Conservation (phyloP, 2,113 vertebrate genomes). For the Notiomystis cincta region DNA sequence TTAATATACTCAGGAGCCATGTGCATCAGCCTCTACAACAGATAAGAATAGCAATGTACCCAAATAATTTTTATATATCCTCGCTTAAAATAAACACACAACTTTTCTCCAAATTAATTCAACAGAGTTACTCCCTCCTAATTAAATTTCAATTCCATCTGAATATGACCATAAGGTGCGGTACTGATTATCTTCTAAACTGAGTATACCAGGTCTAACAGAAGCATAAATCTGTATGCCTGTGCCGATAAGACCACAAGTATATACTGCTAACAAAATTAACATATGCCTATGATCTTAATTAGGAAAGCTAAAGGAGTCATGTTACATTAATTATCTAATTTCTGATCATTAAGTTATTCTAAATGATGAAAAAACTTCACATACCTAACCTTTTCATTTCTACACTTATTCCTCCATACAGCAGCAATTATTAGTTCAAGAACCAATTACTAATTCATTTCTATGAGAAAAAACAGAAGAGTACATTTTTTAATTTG, state of each 20-base stretch:
- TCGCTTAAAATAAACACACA: neutral
- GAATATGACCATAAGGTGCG: neutral
- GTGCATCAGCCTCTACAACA: neutral
- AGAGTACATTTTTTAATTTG: neutral
- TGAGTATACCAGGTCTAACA: neutral
- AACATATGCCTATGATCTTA: neutral
- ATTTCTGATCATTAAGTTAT: constrained; percentile 34
- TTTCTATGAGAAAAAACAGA: neutral
- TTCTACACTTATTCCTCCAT: neutral
- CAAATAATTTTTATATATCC: neutral
- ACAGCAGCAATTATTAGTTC: neutral
- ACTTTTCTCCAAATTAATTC: neutral
- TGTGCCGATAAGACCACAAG: neutral
- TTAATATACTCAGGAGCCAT: neutral
- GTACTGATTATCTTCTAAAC: neutral
- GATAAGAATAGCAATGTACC: neutral
- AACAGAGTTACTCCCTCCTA: neutral
- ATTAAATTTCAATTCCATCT: neutral
- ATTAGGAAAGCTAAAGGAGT: constrained; percentile 29
- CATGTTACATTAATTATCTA: neutral
- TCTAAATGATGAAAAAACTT: neutral
- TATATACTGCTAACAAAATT: neutral
- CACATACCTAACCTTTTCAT: neutral
- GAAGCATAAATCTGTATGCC: neutral
- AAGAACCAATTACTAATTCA: neutral